Conservation (phyloP, 1,140 invertebrate species). For the Pachypsylla venusta region DNA sequence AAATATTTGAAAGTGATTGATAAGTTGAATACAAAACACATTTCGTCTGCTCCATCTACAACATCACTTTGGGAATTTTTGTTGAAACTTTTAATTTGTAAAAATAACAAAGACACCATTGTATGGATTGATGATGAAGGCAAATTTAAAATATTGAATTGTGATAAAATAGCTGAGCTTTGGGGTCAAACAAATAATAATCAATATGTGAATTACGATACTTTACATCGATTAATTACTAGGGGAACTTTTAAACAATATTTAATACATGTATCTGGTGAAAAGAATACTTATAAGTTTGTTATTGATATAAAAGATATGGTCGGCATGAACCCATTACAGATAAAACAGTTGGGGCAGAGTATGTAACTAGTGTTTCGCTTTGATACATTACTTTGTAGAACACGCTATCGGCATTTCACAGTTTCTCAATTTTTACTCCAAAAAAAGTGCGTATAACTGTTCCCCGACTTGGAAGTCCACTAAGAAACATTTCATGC, state of each 20-base stretch:
- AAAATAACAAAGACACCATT: neutral
- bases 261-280: neutral
- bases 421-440: no score
- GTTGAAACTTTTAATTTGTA: neutral
- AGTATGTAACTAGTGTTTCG: neutral
- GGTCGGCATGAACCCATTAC: neutral
- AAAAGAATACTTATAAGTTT: neutral
- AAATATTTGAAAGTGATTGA: neutral
- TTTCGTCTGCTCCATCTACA: neutral
- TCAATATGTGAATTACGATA: neutral
- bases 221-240: neutral
- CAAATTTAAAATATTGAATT: neutral
- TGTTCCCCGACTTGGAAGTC: no score
- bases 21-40: neutral
- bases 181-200: neutral
- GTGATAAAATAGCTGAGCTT: neutral
- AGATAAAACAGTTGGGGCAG: neutral
- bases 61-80: conserved; percentile 1
- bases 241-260: neutral
- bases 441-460: no score
- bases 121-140: neutral
- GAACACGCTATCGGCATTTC: no score
- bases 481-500: no score
- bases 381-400: no score
- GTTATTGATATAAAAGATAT: neutral